A percentile compares a stretch with the other conserved stretches of the same genome.
phyloP scores from a whole-genome alignment of 2,113 vertebrate species.

The Delphinus delphis region DNA sequence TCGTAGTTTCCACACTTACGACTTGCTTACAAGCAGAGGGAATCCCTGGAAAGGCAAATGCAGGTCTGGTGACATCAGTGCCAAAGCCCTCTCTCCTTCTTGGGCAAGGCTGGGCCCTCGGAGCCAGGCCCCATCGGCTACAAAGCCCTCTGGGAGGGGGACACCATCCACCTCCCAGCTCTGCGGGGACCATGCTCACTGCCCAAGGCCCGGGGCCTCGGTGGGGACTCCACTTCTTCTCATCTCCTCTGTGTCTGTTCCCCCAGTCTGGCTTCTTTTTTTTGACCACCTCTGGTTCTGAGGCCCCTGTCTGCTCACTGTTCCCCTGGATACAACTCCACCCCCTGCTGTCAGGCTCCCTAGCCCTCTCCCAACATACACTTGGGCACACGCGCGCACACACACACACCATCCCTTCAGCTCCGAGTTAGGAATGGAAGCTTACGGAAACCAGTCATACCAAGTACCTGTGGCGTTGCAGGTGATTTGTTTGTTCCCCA shows the following conservation, averaged over 20 bases:
- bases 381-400: rapidly evolving
- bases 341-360: not conserved
- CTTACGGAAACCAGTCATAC: not conserved
- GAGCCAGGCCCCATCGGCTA: rapidly evolving
- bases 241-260: not conserved
- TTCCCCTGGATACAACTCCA: not conserved
- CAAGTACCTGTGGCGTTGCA: not conserved
- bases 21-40: conserved; percentile 98
- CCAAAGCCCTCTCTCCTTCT: not conserved
- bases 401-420: not conserved
- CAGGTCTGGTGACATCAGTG: not conserved
- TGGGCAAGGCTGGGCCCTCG: not conserved
- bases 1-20: conserved; percentile 94
- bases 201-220: rapidly evolving
- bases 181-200: rapidly evolving
- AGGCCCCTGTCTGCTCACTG: not conserved
- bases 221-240: not conserved
- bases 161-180: rapidly evolving
- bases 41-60: conserved; percentile 87
- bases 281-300: not conserved
- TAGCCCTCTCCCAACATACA: not conserved
- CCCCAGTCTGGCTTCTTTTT: not conserved
- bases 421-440: not conserved
- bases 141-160: not conserved
- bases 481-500: not conserved